A percentile compares a stretch with the other conserved stretches of the same genome.
Evolutionary conservation across 2,888 invertebrate species (phyloP).

Genomic region (Tolmerus cingulatus): DNA sequence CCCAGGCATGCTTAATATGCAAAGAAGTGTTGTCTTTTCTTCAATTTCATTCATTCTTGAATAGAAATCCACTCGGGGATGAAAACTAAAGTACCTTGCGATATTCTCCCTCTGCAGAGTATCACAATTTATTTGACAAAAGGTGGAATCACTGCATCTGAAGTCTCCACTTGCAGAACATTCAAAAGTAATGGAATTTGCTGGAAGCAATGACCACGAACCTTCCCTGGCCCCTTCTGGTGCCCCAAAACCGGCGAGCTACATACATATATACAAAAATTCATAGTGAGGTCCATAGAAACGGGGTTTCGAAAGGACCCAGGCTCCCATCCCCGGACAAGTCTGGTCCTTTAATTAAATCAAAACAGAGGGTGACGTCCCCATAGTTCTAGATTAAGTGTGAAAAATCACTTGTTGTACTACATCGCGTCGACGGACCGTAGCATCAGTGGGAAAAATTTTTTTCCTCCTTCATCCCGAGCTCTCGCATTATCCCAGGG

Average conservation of each 20-base stretch:
- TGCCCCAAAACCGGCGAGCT: neutral
- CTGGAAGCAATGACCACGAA: neutral
- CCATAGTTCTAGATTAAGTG: constrained; percentile 31
- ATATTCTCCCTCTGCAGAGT: neutral
- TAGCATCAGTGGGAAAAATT: neutral
- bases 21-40: neutral
- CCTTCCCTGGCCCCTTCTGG: neutral
- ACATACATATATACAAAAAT: neutral
- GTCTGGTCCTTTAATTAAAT: constrained; percentile 25
- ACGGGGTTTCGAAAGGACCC: neutral
- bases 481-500: neutral
- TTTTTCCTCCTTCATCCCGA: neutral
- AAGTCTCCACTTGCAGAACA: neutral
- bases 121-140: neutral
- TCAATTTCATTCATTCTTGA: neutral
- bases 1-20: neutral
- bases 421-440: neutral
- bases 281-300: neutral
- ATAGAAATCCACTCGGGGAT: neutral
- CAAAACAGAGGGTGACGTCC: constrained; percentile 28
- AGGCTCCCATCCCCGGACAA: neutral
- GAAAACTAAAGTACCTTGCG: neutral
- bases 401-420: constrained; percentile 32
- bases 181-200: neutral
- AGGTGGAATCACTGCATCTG: neutral